phyloP scores from a whole-genome alignment of 2,888 invertebrate genomes.

The Meganola albula region DNA sequence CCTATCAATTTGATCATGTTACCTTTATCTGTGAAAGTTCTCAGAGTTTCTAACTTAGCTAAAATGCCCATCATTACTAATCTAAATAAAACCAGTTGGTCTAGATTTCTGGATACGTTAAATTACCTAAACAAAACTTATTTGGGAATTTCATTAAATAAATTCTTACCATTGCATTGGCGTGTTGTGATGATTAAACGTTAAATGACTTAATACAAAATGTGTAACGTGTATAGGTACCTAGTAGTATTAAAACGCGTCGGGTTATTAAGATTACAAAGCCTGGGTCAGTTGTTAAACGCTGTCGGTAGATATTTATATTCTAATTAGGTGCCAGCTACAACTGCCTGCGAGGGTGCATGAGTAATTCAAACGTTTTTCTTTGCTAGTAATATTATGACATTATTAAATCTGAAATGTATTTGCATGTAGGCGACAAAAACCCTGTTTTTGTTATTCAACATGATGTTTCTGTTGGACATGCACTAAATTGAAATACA shows the following conservation, averaged over 20 bases:
- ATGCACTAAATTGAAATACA: no score
- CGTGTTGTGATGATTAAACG: no score
- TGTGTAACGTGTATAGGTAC: conserved; percentile 36
- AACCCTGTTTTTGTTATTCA: no score
- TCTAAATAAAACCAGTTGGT: no score
- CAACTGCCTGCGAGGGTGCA: conserved; percentile 59
- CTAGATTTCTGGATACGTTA: no score
- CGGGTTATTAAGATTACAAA: conserved; percentile 60
- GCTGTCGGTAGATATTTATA: conserved; percentile 62
- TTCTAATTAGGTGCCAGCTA: conserved; percentile 67
- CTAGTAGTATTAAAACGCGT: conserved; percentile 38
- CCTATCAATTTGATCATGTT: no score
- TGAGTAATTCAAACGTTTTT: conserved; percentile 59
- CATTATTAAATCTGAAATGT: conserved; percentile 48
- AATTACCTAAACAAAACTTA: no score
- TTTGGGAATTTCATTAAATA: no score
- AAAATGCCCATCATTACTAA: no score
- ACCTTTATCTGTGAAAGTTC: no score
- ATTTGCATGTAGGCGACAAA: conserved; percentile 37
- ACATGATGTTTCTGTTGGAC: background rate
- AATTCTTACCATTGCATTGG: no score
- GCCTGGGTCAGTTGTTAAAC: conserved; percentile 63
- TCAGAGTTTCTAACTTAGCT: no score
- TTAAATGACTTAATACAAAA: conserved; percentile 24
- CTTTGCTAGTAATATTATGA: conserved; percentile 53